phyloP scores from a whole-genome alignment of 2,113 vertebrate species.

The Petaurus breviceps region DNA sequence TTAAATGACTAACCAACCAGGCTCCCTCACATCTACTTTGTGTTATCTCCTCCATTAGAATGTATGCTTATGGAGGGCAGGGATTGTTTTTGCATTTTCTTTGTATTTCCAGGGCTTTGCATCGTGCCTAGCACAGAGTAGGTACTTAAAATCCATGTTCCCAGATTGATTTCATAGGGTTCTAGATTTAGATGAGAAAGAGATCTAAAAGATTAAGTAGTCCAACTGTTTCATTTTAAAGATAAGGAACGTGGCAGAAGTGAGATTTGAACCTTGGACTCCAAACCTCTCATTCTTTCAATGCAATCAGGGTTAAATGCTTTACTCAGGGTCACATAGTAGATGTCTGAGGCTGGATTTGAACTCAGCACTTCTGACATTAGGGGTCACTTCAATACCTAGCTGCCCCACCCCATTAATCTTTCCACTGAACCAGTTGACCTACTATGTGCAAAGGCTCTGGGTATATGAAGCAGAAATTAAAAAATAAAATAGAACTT shows the following conservation, averaged over 20 bases:
- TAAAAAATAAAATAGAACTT: not conserved
- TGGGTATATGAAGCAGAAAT: not conserved
- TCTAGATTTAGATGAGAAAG: not conserved
- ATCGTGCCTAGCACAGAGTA: not conserved
- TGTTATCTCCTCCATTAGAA: not conserved
- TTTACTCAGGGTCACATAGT: too few species aligned
- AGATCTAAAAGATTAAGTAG: not conserved
- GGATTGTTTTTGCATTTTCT: not conserved
- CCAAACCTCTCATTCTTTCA: not conserved
- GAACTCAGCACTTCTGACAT: too few species aligned
- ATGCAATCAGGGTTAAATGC: too few species aligned
- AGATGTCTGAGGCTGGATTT: too few species aligned
- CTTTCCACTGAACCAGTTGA: too few species aligned
- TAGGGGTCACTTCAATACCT: too few species aligned
- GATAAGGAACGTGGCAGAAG: not conserved
- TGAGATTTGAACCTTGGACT: not conserved
- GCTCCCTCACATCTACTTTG: not conserved
- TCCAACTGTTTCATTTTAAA: not conserved
- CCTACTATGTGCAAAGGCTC: not conserved
- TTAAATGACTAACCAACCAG: not conserved
- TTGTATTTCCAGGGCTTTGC: not conserved
- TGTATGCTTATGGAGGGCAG: not conserved
- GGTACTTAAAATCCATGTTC: not conserved
- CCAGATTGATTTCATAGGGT: not conserved
- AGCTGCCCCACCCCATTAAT: not conserved